A percentile compares a stretch with the other conserved stretches of the same genome.
Conservation (phyloP, 2,888 invertebrate genomes). For the Drosophila neoperkinsi region DNA sequence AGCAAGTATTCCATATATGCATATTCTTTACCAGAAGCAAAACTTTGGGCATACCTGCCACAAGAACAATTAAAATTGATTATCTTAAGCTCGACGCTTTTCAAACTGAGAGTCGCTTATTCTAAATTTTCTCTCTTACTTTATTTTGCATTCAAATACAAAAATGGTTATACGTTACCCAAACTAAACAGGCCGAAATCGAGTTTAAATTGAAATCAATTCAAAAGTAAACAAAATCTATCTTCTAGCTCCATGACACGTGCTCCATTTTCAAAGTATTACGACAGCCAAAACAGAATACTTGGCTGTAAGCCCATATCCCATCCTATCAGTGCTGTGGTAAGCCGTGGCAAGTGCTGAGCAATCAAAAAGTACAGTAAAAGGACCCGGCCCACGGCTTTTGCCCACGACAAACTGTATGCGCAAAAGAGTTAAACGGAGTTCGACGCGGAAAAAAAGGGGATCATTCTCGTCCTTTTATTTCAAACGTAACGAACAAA, state of each 20-base stretch:
- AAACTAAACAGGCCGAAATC: slow-evolving; percentile 18
- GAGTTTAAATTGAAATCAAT: slow-evolving; percentile 16
- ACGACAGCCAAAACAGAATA: neutral
- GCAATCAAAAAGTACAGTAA: slow-evolving; percentile 52
- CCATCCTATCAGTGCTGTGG: slow-evolving; percentile 18
- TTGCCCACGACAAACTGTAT: slow-evolving; percentile 36
- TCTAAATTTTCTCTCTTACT: neutral
- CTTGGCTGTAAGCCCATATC: neutral
- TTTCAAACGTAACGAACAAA: slow-evolving; percentile 14
- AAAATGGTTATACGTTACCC: neutral
- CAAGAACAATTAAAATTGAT: neutral
- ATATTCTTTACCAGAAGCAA: neutral
- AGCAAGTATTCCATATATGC: neutral
- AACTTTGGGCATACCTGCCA: neutral
- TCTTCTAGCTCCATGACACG: slow-evolving; percentile 19
- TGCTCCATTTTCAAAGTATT: slow-evolving; percentile 20
- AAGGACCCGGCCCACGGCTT: slow-evolving; percentile 16
- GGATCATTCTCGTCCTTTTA: slow-evolving; percentile 9
- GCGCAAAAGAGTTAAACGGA: slow-evolving; percentile 53
- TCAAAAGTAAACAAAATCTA: slow-evolving; percentile 26
- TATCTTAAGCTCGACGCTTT: neutral
- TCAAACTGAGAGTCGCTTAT: neutral
- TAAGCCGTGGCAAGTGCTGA: slow-evolving; percentile 55
- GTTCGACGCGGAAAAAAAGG: slow-evolving; percentile 27
- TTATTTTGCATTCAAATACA: neutral